A percentile compares a stretch with the other conserved stretches of the same genome.
phyloP scores from a whole-genome alignment of 1,140 invertebrate genomes.

The Drosophila biarmipes region DNA sequence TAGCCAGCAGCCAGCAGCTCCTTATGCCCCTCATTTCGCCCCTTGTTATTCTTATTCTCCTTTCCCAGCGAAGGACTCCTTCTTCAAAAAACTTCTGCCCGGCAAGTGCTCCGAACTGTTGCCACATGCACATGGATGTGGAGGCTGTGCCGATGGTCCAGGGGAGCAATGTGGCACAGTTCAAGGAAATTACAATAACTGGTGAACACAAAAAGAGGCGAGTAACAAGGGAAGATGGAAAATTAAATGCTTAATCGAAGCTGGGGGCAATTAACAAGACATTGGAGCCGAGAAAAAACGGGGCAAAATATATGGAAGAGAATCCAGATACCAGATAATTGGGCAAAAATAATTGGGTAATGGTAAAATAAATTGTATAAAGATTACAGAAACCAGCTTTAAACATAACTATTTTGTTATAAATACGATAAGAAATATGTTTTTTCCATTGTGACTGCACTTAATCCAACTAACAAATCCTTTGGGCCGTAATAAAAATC shows the following conservation, averaged over 20 bases:
- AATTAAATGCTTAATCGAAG: slow-evolving; percentile 29
- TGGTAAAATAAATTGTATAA: not conserved
- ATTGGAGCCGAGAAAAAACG: not conserved
- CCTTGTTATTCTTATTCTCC: slow-evolving; percentile 26
- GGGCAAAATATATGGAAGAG: not conserved
- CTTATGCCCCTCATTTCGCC: slow-evolving; percentile 29
- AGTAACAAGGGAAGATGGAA: slow-evolving; percentile 5
- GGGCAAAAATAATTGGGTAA: too few species aligned
- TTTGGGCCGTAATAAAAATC: not conserved
- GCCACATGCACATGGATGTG: slow-evolving; percentile 25
- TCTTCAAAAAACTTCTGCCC: slow-evolving; percentile 2
- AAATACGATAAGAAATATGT: too few species aligned
- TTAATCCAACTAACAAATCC: not conserved
- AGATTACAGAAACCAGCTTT: too few species aligned
- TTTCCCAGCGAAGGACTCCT: slow-evolving; percentile 9
- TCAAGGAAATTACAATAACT: slow-evolving; percentile 55
- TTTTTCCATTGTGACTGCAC: too few species aligned
- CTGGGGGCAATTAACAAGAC: slow-evolving; percentile 18
- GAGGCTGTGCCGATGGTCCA: not conserved
- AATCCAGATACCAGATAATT: not conserved
- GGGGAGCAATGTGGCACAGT: slow-evolving; percentile 13
- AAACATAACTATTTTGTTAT: too few species aligned
- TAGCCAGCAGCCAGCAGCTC: slow-evolving; percentile 23
- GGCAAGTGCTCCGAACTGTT: slow-evolving; percentile 27
- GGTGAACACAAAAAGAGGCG: not conserved